Conservation (phyloP, 92 coral and sea anemone genomes). For the Parazoanthus darwini region DNA sequence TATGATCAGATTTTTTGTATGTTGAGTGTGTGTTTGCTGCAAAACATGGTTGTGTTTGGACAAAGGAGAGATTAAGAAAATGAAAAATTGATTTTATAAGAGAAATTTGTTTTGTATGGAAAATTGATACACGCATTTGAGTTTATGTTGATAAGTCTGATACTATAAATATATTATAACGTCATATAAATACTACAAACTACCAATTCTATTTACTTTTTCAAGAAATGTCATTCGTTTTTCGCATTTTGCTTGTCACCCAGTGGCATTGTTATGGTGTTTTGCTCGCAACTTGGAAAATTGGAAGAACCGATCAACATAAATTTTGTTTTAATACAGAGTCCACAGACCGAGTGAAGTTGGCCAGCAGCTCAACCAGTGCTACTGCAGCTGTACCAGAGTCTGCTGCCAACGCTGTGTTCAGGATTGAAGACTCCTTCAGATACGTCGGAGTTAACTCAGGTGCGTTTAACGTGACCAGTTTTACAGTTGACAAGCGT, state of each 20-base stretch:
- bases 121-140: neutral
- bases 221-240: neutral
- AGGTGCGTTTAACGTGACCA: slow-evolving; percentile 48
- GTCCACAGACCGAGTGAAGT: slow-evolving; percentile 56
- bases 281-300: neutral
- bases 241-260: too few relatives aligned
- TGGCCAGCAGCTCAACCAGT: slow-evolving; percentile 54
- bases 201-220: neutral
- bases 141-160: too few relatives aligned
- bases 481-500: neutral
- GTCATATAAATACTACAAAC: too few relatives aligned
- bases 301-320: neutral
- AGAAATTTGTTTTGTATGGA: neutral
- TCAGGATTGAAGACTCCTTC: slow-evolving; percentile 66
- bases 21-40: too few relatives aligned
- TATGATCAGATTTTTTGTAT: too few relatives aligned
- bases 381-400: slow-evolving; percentile 71
- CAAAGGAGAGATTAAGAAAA: too few relatives aligned
- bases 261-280: too few relatives aligned
- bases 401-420: slow-evolving; percentile 90
- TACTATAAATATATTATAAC: too few relatives aligned
- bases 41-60: too few relatives aligned
- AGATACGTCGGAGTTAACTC: slow-evolving; percentile 57
- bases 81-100: too few relatives aligned
- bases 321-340: slow-evolving; percentile 21